Base-by-base conservation (phyloP, 2,888 invertebrate species). In the Metallyticus violacea region DNA sequence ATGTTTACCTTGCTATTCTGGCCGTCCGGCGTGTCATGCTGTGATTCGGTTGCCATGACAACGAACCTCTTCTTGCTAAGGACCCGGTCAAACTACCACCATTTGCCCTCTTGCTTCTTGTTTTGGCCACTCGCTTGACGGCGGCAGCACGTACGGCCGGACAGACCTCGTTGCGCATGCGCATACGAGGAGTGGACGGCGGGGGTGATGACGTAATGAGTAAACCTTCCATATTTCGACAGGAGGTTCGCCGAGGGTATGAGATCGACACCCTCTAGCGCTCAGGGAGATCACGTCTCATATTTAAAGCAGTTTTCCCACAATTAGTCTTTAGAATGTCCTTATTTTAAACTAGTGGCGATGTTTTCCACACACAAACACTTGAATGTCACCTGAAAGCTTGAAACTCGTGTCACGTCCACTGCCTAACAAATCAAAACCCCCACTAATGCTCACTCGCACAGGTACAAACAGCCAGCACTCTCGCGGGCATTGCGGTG, bases 41-140 rank as follows among this genome's bases (percentile, higher is more conserved):
- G 85, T 85, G 88, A 81, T 88, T 88, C 7, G 88, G 88, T 79
- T 88, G 88, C 88, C 88, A 88, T 83, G 85, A 30, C 81, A 88
- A 81, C 85, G 62, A n/a, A 9, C 40, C 83, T 27, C 81, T 83
- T 5, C 83, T 77, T 9, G 86, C 79, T 40, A 84, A 15, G 2
- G 86, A 78, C 62, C 78, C 79, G 4, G 62, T 85, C 30, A 26
- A 62, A 81, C 86, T 87, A 62, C 79, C 77, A n/a, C 80, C 77
- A 25, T 76, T 83, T 25, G 77, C 26, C 29, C 79, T 78, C 7
- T 77, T 82, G 27, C 84, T 87, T 85, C 83, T 79, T 15, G 78
- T 79, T 76, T 80, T 87, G 77, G 85, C 28, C 86, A 81, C 80
- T 27, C 85, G 26, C 1, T 80, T 79, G 26, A 85, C 77, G 22